Percentiles rank a stretch among this genome's conserved stretches.
phyloP scores from a whole-genome alignment of 2,113 vertebrate species.

The Hystrix cristata region DNA sequence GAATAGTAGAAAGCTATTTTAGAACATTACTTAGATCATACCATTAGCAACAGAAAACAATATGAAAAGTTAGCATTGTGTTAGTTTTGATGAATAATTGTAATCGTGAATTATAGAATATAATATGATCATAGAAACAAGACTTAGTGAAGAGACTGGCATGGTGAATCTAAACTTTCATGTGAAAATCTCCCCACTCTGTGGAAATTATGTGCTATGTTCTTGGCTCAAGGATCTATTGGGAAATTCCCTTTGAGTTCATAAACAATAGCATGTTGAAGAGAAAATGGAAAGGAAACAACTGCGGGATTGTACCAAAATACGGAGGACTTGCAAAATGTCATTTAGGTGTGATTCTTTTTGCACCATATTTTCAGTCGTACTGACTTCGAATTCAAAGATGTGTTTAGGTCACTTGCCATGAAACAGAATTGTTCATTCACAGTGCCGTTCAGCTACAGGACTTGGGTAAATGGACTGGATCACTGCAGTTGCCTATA shows the following conservation, averaged over 20 bases:
- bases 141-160: background rate
- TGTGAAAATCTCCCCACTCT: slow-evolving; percentile 27
- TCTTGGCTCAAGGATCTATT: background rate
- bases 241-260: background rate
- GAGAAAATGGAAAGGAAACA: slow-evolving; percentile 52
- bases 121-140: background rate
- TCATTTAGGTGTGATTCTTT: slow-evolving; percentile 69
- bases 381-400: slow-evolving; percentile 44
- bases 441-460: background rate
- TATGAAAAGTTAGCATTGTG: background rate
- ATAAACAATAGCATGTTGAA: background rate
- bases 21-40: background rate
- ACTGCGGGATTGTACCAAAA: background rate
- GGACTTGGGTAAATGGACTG: background rate
- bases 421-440: slow-evolving; percentile 17
- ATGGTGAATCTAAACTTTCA: background rate
- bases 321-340: background rate
- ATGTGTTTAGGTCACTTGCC: slow-evolving; percentile 50
- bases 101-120: background rate
- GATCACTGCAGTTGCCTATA: background rate
- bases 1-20: background rate
- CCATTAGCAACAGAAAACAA: background rate
- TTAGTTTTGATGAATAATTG: background rate
- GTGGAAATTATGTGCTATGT: background rate
- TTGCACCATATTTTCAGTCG: slow-evolving; percentile 48